Evolutionary conservation across 2,113 vertebrate species (phyloP).

Genomic region (Rhinolophus ferrumequinum): DNA sequence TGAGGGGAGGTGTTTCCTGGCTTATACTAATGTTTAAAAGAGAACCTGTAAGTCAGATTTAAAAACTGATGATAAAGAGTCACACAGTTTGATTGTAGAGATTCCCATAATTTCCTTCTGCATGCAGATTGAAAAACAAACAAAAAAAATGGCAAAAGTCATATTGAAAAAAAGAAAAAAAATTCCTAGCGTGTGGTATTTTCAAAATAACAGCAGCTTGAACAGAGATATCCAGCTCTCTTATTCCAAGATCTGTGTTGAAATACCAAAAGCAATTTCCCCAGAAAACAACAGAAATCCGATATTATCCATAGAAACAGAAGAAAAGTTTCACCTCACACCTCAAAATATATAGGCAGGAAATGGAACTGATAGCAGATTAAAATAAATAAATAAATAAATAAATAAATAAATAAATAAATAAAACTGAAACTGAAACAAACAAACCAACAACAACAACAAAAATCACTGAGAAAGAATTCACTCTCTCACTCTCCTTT

Average conservation of each 20-base stretch:
- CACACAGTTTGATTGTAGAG: not conserved
- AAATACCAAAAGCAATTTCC: not conserved
- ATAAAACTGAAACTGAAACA: no score
- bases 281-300: not conserved
- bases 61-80: not conserved
- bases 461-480: not conserved
- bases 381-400: not conserved
- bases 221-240: not conserved
- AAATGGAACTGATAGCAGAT: not conserved
- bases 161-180: not conserved
- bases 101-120: not conserved
- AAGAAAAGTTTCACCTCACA: not conserved
- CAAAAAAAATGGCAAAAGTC: not conserved
- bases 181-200: not conserved
- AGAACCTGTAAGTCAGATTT: not conserved
- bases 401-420: no score
- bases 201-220: not conserved
- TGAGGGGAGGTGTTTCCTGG: not conserved
- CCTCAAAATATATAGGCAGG: not conserved
- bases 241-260: not conserved
- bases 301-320: not conserved
- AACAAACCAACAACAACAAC: not conserved
- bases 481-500: not conserved
- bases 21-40: not conserved
- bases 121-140: not conserved